These are phyloP conservation scores for Ondatra zibethicus DNA, from an alignment of 2,113 vertebrate species.

Conservation along the genomic window DNA sequence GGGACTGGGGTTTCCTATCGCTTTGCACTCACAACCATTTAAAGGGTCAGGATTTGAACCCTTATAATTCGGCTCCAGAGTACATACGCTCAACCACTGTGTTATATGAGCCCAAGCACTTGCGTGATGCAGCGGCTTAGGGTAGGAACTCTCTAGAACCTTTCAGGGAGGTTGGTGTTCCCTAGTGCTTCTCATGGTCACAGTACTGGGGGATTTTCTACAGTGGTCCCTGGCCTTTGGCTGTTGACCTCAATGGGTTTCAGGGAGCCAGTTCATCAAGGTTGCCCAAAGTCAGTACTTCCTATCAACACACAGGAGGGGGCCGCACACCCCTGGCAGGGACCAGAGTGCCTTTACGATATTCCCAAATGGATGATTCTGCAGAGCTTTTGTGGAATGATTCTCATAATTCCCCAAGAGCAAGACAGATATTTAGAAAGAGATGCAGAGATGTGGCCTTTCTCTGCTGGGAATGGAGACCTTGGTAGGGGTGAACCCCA, in stretches of 20 bases:
- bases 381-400: background rate
- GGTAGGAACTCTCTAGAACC: background rate
- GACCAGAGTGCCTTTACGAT: background rate
- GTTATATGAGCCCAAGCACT: background rate
- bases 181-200: background rate
- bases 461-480: background rate
- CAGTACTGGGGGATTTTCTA: background rate
- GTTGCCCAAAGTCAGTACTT: background rate
- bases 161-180: background rate
- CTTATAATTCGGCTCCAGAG: background rate
- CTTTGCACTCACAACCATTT: background rate
- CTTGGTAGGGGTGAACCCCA: background rate
- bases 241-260: background rate
- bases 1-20: background rate
- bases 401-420: too few relatives aligned
- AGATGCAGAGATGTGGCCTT: background rate
- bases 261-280: background rate
- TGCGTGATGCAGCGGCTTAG: too few relatives aligned
- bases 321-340: background rate
- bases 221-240: background rate
- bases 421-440: background rate
- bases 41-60: background rate
- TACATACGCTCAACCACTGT: background rate
- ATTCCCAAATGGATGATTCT: background rate
- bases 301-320: too few relatives aligned